These are phyloP conservation scores for Megaleporinus macrocephalus DNA, from an alignment of 2,113 vertebrate genomes.

Conservation along the genomic window DNA sequence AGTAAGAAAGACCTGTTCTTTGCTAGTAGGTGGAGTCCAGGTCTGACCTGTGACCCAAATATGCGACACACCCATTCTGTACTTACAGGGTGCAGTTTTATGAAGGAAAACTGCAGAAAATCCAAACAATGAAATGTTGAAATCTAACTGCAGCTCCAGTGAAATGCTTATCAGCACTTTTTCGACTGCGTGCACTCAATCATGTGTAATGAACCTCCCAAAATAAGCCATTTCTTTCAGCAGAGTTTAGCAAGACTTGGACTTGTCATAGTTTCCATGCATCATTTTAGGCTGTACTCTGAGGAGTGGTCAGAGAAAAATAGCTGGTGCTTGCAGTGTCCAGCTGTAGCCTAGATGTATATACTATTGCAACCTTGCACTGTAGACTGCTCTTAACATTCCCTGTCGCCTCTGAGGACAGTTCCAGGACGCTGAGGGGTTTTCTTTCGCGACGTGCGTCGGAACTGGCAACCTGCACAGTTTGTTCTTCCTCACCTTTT, in stretches of 20 bases:
- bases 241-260: neutral
- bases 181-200: neutral
- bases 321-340: too few relatives aligned
- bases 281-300: too few relatives aligned
- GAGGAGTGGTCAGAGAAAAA: neutral
- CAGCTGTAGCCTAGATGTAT: too few relatives aligned
- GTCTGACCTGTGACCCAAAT: constrained; percentile 31
- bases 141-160: neutral
- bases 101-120: constrained; percentile 21
- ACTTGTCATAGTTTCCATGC: neutral
- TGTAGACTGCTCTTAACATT: too few relatives aligned
- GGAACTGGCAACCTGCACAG: neutral
- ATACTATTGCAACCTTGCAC: too few relatives aligned
- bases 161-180: neutral
- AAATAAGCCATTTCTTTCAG: neutral
- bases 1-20: constrained; percentile 21
- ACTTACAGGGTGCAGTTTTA: constrained; percentile 33
- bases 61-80: constrained; percentile 26
- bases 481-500: constrained; percentile 23
- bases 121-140: constrained; percentile 5
- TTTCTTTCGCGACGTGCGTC: neutral
- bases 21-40: neutral
- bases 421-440: neutral
- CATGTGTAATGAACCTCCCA: neutral
- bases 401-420: too few relatives aligned